These are phyloP conservation scores for Natrix natrix DNA, from an alignment of 2,797 vertebrate species.

Conservation along the genomic window DNA sequence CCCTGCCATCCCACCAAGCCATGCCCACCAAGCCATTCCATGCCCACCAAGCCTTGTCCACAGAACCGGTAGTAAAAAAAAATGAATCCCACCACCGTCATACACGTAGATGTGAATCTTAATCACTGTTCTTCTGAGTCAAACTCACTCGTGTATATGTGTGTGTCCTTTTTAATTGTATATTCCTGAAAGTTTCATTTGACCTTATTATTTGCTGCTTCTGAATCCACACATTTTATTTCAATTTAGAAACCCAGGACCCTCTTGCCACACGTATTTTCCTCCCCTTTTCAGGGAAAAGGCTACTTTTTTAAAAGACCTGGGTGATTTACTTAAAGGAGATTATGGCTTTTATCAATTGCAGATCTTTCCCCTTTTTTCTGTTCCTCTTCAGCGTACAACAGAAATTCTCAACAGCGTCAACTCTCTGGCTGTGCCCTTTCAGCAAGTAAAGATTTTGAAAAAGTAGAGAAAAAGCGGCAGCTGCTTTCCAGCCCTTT, in stretches of 20 bases:
- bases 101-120: background rate
- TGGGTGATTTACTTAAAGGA: background rate
- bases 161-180: background rate
- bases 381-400: background rate
- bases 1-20: too few species aligned
- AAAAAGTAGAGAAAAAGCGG: background rate
- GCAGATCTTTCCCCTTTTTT: background rate
- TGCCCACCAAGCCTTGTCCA: too few species aligned
- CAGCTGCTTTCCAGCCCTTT: fast-evolving
- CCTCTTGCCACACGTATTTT: background rate
- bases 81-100: too few species aligned
- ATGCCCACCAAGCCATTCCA: too few species aligned
- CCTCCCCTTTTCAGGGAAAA: background rate
- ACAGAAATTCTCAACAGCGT: background rate
- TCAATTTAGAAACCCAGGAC: background rate
- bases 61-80: too few species aligned
- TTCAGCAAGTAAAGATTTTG: fast-evolving
- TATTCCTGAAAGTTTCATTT: background rate
- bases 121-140: background rate
- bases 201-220: background rate
- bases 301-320: background rate
- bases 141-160: background rate
- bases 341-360: background rate
- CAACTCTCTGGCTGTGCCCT: background rate
- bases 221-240: background rate